Conservation (phyloP, 2,113 vertebrate genomes). For the Pygathrix nemaeus region DNA sequence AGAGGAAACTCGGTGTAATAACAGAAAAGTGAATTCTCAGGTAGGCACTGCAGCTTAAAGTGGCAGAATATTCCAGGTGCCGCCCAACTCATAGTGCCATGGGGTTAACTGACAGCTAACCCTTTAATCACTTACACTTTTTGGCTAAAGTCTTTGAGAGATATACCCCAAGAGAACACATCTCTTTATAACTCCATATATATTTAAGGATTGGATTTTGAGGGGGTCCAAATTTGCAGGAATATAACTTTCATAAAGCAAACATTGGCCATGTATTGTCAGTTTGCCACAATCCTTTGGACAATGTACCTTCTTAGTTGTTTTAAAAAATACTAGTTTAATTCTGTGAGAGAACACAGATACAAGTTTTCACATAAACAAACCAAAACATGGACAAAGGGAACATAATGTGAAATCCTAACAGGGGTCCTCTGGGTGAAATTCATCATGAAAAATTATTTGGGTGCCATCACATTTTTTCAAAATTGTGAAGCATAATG, state of each 20-base stretch:
- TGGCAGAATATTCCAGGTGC: not conserved
- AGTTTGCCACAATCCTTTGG: not conserved
- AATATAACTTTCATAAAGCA: not conserved
- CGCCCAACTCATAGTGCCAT: not conserved
- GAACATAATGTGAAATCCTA: constrained; percentile 26
- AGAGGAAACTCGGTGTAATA: not conserved
- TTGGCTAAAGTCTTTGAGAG: not conserved
- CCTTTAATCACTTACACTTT: not conserved
- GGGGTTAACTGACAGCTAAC: rapidly evolving
- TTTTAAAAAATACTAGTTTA: not conserved
- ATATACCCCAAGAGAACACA: not conserved
- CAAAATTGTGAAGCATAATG: not conserved
- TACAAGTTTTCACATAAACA: not conserved
- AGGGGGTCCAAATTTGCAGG: not conserved
- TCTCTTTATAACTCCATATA: not conserved
- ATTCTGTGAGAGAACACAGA: not conserved
- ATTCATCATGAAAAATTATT: not conserved
- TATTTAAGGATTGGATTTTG: not conserved
- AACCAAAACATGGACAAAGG: constrained; percentile 47
- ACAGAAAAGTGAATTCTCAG: not conserved
- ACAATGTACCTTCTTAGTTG: not conserved
- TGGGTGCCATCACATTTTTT: not conserved
- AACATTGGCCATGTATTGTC: not conserved
- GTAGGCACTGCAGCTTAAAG: rapidly evolving
- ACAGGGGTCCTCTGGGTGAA: not conserved